A percentile compares a stretch with the other conserved stretches of the same genome.
Conservation (phyloP, 2,888 invertebrate species). For the Venusia cambrica region DNA sequence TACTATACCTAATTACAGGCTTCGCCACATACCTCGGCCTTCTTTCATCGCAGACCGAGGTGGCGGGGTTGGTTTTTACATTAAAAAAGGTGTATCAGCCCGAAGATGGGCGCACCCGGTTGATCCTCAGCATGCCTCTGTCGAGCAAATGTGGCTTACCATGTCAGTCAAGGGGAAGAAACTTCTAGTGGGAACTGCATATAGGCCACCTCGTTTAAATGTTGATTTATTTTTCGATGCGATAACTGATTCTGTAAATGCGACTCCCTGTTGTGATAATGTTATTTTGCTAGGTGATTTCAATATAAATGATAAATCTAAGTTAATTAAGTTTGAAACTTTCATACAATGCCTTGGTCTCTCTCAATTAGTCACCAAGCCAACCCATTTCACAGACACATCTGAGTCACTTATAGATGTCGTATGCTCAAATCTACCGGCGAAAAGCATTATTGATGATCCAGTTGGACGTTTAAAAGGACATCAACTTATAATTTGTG, state of each 20-base stretch:
- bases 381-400: too few species aligned
- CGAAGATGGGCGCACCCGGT: constrained; percentile 1
- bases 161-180: constrained; percentile 1
- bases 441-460: too few species aligned
- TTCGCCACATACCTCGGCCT: constrained; percentile 22
- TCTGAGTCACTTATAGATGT: too few species aligned
- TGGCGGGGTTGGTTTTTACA: constrained; percentile 28
- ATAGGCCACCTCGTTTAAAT: constrained; percentile 15
- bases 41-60: constrained; percentile 7
- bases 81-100: constrained; percentile 8
- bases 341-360: too few species aligned
- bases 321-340: too few species aligned
- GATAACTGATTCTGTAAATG: neutral
- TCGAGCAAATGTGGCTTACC: constrained; percentile 20
- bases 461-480: too few species aligned
- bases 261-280: too few species aligned
- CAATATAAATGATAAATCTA: too few species aligned
- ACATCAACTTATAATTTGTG: too few species aligned
- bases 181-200: constrained; percentile 22
- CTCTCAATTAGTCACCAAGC: too few species aligned
- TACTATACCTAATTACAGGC: constrained; percentile 12
- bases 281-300: too few species aligned
- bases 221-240: constrained; percentile 3
- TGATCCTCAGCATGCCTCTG: neutral
- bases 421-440: too few species aligned